Evolutionary conservation across 1,140 invertebrate genomes (phyloP).

Genomic region (Saccostrea cuccullata): DNA sequence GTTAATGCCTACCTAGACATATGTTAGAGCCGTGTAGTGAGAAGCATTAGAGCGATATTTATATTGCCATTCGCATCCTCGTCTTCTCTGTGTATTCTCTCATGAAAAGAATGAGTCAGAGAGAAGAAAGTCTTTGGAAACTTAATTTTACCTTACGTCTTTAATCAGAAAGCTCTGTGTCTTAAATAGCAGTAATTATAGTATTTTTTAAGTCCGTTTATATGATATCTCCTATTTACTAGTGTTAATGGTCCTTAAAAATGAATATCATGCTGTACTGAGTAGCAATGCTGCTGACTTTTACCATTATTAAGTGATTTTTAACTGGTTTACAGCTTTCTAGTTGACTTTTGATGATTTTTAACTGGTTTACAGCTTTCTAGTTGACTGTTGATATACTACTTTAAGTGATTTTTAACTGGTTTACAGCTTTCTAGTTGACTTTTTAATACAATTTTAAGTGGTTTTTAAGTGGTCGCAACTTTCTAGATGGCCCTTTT

Average conservation of each 20-base stretch:
- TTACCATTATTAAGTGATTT: no score
- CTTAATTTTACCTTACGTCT: constrained; percentile 8
- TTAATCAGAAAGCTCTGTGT: neutral
- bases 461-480: no score
- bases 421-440: no score
- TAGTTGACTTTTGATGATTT: no score
- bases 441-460: no score
- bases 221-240: neutral
- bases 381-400: no score
- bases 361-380: no score
- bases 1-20: constrained; percentile 13
- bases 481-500: no score
- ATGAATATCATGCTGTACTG: no score
- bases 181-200: neutral
- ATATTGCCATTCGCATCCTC: neutral
- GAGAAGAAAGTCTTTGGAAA: neutral
- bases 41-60: neutral
- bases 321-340: no score
- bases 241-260: constrained; percentile 14
- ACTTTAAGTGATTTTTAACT: no score
- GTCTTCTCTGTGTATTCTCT: neutral
- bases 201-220: neutral
- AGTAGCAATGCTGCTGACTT: no score
- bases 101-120: neutral
- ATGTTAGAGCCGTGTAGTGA: constrained; percentile 4